phyloP scores from a whole-genome alignment of 2,888 invertebrate genomes.

The Spodoptera exigua region DNA sequence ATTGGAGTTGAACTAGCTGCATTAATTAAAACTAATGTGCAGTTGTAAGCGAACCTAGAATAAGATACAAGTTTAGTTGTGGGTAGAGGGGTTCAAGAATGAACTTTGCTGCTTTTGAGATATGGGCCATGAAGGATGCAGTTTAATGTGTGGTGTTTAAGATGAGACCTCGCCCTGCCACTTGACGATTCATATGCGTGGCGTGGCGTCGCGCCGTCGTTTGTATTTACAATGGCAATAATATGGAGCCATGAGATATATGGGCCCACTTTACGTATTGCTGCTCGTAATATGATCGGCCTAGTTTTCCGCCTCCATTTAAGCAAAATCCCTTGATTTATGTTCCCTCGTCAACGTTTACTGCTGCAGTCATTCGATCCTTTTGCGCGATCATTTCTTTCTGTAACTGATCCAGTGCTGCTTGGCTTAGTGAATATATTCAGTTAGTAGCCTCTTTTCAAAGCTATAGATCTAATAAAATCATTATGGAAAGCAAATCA shows the following conservation, averaged over 20 bases:
- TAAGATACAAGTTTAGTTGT: conserved; percentile 38
- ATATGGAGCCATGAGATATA: conserved; percentile 57
- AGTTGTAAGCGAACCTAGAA: conserved; percentile 64
- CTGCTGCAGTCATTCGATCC: not conserved
- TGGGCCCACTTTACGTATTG: conserved; percentile 43
- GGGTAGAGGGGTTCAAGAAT: conserved; percentile 18
- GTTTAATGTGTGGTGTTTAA: conserved; percentile 29
- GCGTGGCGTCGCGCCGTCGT: conserved; percentile 57
- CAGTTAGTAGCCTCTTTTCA: not conserved
- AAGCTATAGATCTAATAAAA: conserved; percentile 16
- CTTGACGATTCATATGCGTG: conserved; percentile 68
- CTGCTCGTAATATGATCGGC: conserved; percentile 29
- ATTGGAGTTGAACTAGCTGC: conserved; percentile 71
- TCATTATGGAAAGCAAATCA: conserved; percentile 38
- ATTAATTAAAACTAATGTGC: conserved; percentile 71
- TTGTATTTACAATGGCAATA: conserved; percentile 67
- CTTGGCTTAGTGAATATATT: conserved; percentile 1
- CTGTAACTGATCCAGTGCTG: not conserved
- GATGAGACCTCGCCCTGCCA: conserved; percentile 58
- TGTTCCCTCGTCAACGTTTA: not conserved
- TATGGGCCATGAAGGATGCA: conserved; percentile 33
- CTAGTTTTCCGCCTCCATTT: conserved; percentile 29
- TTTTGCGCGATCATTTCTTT: conserved; percentile 5
- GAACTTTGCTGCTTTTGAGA: conserved; percentile 15
- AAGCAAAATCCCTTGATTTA: conserved; percentile 5